phyloP scores from a whole-genome alignment of 2,113 vertebrate genomes.

The Thamnaconus septentrionalis region DNA sequence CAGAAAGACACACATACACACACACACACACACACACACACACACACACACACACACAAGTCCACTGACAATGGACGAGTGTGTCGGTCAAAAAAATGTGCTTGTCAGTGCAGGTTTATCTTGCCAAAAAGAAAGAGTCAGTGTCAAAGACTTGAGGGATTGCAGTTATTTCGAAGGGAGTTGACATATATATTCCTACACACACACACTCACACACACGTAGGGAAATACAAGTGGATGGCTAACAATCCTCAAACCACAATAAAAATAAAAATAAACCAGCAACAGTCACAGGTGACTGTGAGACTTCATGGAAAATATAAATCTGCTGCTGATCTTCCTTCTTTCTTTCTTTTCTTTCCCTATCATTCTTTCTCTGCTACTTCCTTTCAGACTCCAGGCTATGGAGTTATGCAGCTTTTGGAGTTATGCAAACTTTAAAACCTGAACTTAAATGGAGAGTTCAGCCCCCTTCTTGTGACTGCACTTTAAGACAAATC shows the following conservation, averaged over 20 bases:
- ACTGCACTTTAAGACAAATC: neutral
- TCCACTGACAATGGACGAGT: conserved; percentile 12
- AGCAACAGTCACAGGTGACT: no score
- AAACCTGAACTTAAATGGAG: neutral
- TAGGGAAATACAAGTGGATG: no score
- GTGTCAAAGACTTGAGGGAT: neutral
- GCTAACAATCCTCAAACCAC: no score
- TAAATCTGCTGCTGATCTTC: no score
- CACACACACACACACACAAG: conserved; percentile 25
- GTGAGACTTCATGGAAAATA: no score
- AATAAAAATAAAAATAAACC: no score
- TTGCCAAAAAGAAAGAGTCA: neutral
- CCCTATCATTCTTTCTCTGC: no score
- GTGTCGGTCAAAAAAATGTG: conserved; percentile 13
- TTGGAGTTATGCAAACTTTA: neutral
- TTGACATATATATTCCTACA: neutral
- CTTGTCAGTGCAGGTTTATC: conserved; percentile 11
- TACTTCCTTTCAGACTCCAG: neutral
- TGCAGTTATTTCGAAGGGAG: neutral
- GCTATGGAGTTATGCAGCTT: neutral
- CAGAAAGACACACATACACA: conserved; percentile 22
- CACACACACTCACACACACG: no score
- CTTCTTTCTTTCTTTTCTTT: no score
- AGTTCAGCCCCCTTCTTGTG: neutral
- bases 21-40: conserved; percentile 28